Conservation (phyloP, 2,888 invertebrate species). For the Cryptus armator region DNA sequence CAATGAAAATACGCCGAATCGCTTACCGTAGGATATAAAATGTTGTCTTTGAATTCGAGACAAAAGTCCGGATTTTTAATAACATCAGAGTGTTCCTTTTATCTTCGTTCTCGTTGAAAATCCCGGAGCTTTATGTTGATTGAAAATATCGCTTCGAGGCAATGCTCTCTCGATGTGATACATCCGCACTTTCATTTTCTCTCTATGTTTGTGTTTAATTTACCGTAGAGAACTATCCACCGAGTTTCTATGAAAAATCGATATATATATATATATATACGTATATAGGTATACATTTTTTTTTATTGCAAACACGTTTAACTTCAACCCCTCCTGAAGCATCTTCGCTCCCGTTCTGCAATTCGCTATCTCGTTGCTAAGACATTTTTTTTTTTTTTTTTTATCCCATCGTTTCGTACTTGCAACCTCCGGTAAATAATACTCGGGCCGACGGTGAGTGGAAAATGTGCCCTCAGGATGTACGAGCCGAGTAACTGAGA, state of each 20-base stretch:
- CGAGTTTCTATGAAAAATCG: not conserved
- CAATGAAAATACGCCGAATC: no score
- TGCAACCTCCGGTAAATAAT: conserved; percentile 20
- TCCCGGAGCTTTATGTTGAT: not conserved
- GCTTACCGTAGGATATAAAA: no score
- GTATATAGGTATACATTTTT: not conserved
- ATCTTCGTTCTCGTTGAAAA: not conserved
- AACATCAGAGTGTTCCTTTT: not conserved
- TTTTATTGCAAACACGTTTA: conserved; percentile 36
- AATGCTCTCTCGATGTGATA: not conserved
- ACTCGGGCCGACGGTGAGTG: conserved; percentile 32
- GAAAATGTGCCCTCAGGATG: conserved; percentile 54
- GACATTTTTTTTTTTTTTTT: conserved; percentile 4
- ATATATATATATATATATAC: not conserved
- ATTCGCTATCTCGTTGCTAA: conserved; percentile 27
- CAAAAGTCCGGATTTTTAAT: not conserved
- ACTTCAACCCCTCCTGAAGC: not conserved
- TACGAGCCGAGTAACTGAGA: conserved; percentile 28
- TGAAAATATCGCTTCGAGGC: not conserved
- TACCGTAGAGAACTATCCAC: not conserved
- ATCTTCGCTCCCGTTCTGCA: conserved; percentile 13
- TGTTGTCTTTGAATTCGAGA: not conserved
- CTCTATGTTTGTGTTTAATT: conserved; percentile 18
- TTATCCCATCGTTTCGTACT: not conserved
- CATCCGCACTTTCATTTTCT: not conserved